Evolutionary conservation across 2,113 vertebrate genomes (phyloP), one percentile per base, ranked within the genome.

Genomic region (Loxodonta africana): DNA sequence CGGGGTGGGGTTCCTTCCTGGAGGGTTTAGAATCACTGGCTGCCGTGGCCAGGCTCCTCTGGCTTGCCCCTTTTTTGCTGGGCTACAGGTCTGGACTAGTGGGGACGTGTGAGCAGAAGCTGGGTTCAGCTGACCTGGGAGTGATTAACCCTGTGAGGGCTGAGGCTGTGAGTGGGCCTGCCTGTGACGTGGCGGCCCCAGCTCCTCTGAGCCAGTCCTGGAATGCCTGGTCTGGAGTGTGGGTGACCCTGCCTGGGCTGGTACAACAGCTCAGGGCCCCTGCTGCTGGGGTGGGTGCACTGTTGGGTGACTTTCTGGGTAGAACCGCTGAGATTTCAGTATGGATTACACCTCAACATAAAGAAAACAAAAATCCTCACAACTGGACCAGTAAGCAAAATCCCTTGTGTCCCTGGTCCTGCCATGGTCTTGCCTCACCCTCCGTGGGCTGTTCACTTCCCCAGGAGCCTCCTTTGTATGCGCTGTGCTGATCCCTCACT

Each of bases 121-220:
- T 63, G 65, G 20, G 88, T 74, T 46, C 69, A 92, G 84, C 83
- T 51, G 44, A 51, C 80, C 92, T 88, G 88, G 84, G 90, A 94
- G 41, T 82, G 1, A 95, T 96, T 93, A 89, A 92, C 81, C n/a
- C 57, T 7, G 10, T 15, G 26, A 46, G 73, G 51, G 60, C 33
- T 23, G 11, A 26, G 90, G 30, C 62, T 5, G 8, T 74, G 37
- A 3, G 20, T 10, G 51, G 73, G 37, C 62, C 81, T 82, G 15
- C 28, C 69, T 9, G 8, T 2, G 5, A 15, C 51, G 30, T 62
- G 62, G 81, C 0, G 0, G 4, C 26, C 48, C 21, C 71, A 8
- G 30, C 73, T 41, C 41, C 85, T 69, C 65, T 1, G 87, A 12
- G 73, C 65, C 0, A 44, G 26, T 57, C 83, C 71, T 8, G 41